Percentiles rank a stretch among this genome's conserved stretches.
Evolutionary conservation across 2,888 invertebrate species (phyloP).

Genomic region (Dinocampus coccinellae): DNA sequence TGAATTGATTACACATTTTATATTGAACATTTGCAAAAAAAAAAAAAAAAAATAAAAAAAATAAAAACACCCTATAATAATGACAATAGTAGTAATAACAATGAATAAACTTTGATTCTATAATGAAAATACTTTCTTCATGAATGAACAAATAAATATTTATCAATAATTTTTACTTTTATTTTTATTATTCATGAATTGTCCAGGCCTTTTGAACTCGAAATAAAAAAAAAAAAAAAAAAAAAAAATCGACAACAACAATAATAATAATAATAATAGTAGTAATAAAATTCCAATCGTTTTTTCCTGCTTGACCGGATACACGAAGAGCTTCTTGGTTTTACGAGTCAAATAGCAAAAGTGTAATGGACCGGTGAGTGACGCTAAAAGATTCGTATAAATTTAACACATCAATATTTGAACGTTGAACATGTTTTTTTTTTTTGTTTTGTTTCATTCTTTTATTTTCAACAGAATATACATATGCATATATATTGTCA

Average conservation of each 20-base stretch:
- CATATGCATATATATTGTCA: background rate
- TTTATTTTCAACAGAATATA: background rate
- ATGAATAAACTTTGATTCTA: background rate
- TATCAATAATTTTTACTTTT: background rate
- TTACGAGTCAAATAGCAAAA: constrained; percentile 13
- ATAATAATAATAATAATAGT: background rate
- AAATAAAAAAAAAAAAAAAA: background rate
- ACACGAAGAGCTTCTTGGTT: background rate
- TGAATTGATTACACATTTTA: background rate
- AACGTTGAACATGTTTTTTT: no score
- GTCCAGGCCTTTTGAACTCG: no score
- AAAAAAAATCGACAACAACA: background rate
- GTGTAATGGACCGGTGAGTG: background rate
- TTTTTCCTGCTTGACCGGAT: constrained; percentile 8
- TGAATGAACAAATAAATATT: constrained; percentile 2
- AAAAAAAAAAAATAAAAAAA: background rate
- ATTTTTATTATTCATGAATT: background rate
- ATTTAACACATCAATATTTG: background rate
- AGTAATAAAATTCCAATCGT: background rate
- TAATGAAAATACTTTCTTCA: background rate
- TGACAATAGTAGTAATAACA: no score
- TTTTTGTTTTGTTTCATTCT: no score
- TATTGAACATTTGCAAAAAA: background rate
- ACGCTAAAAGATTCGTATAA: background rate
- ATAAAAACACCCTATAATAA: background rate